Percentiles rank a stretch among this genome's conserved stretches.
These are phyloP conservation scores for Falco punctatus DNA, from an alignment of 2,113 vertebrate genomes.

Conservation along the genomic window DNA sequence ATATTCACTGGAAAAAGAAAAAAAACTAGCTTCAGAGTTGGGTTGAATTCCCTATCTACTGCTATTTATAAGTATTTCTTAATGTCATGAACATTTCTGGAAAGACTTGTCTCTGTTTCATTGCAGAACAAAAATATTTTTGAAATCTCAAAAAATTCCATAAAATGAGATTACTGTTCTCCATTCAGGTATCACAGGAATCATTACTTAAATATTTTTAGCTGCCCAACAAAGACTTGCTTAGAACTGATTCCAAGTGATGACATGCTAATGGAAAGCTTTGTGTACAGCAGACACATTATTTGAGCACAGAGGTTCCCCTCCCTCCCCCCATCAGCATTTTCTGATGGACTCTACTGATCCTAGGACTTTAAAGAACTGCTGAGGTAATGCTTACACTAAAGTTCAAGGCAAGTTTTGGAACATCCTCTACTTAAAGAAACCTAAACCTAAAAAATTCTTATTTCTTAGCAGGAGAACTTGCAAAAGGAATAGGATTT, in stretches of 20 bases:
- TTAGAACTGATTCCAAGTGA: conserved; percentile 42
- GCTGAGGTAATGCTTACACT: neutral
- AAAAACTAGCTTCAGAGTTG: neutral
- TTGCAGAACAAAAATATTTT: neutral
- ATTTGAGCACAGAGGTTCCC: neutral
- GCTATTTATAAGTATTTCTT: neutral
- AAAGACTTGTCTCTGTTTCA: neutral
- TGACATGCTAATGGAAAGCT: conserved; percentile 46
- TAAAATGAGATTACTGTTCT: conserved; percentile 21
- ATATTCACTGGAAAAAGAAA: neutral
- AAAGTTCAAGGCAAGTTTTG: neutral
- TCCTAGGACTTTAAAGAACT: neutral
- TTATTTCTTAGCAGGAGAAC: neutral
- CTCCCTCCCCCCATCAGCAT: neutral
- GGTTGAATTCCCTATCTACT: neutral
- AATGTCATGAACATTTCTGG: neutral
- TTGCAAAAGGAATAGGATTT: neutral
- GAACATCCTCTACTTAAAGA: neutral
- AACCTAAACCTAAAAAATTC: neutral
- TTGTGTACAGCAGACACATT: neutral
- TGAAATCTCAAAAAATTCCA: neutral
- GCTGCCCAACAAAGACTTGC: neutral
- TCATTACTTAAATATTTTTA: conserved; percentile 14
- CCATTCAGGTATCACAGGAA: neutral
- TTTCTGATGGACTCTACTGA: neutral